A percentile compares a stretch with the other conserved stretches of the same genome.
phyloP scores from a whole-genome alignment of 2,888 invertebrate species.

The Melanargia galathea region DNA sequence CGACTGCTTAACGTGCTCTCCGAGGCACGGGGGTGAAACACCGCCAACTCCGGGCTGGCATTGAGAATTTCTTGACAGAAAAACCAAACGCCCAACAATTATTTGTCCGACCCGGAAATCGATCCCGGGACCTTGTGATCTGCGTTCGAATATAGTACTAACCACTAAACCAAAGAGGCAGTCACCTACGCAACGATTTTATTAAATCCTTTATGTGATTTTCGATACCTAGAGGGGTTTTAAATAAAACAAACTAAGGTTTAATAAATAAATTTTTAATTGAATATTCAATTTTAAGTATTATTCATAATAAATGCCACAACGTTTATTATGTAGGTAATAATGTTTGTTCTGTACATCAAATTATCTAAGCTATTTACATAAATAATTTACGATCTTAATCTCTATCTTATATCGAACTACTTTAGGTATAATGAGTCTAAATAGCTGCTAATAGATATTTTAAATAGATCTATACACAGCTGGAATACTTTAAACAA shows the following conservation, averaged over 20 bases:
- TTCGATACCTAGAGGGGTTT: too few relatives aligned
- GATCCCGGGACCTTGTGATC: too few relatives aligned
- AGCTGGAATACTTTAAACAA: not conserved
- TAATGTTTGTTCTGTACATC: conserved; percentile 19
- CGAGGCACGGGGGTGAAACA: too few relatives aligned
- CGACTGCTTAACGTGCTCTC: too few relatives aligned
- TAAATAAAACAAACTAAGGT: conserved; percentile 20
- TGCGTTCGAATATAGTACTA: too few relatives aligned
- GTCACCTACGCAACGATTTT: too few relatives aligned
- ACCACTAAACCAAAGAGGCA: too few relatives aligned
- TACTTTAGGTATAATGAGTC: not conserved
- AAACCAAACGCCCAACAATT: too few relatives aligned
- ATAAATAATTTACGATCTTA: not conserved
- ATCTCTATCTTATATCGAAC: not conserved
- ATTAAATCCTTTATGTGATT: too few relatives aligned
- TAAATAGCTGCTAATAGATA: not conserved
- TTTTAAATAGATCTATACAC: not conserved
- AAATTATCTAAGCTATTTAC: conserved; percentile 12
- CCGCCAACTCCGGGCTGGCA: too few relatives aligned
- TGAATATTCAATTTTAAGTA: not conserved
- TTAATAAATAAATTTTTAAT: conserved; percentile 15
- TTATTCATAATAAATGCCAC: conserved; percentile 21
- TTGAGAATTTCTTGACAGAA: too few relatives aligned
- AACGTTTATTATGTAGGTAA: conserved; percentile 21
- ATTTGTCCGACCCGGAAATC: too few relatives aligned